A percentile compares a stretch with the other conserved stretches of the same genome.
These are phyloP conservation scores for Macaca fascicularis DNA, from an alignment of 2,113 vertebrate genomes.

Conservation along the genomic window T2T-MFA8v1.1 NC_088378.1:145323501-145324000, in stretches of 20 bases:
- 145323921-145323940: background rate
- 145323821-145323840: background rate
- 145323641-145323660: background rate
- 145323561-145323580: background rate
- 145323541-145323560: background rate
- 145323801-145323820: background rate
- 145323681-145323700: background rate
- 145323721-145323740: background rate
- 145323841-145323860: background rate
- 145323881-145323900: background rate
- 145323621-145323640: background rate
- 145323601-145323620: background rate
- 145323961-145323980: background rate
- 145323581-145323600: background rate
- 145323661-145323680: background rate
- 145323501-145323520: background rate
- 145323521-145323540: background rate
- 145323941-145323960: background rate
- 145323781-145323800: background rate
- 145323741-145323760: too few relatives aligned
- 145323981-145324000: background rate
- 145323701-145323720: background rate
- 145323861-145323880: background rate
- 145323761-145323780: background rate
- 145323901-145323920: background rate